These are phyloP conservation scores for Enteromius viviparus DNA, from an alignment of 2,797 vertebrate genomes.

Conservation along the genomic window DNA sequence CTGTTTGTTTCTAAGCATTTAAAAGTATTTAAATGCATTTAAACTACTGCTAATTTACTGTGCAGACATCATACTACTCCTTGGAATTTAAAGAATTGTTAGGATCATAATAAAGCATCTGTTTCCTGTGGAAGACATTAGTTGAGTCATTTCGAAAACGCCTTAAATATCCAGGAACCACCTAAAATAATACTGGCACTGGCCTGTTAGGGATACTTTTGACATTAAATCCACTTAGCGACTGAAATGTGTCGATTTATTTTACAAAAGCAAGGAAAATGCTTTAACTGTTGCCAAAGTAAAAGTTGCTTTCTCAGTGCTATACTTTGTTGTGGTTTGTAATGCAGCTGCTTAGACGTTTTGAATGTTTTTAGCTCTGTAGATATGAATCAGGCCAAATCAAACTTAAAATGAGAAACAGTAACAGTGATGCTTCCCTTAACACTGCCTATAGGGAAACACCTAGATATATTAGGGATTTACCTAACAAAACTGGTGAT, in stretches of 20 bases:
- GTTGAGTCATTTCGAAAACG: conserved; percentile 7
- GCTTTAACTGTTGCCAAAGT: not conserved
- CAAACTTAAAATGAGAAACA: not conserved
- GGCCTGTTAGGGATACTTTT: not conserved
- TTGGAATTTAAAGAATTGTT: not conserved
- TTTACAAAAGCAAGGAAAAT: not conserved
- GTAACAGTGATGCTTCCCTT: not conserved
- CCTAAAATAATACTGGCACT: not conserved
- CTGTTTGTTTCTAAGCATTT: not conserved
- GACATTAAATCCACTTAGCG: not conserved
- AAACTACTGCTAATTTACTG: not conserved
- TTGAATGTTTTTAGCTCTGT: not conserved
- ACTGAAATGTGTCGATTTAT: not conserved
- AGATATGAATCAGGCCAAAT: not conserved
- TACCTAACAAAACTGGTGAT: not conserved
- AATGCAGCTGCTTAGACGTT: not conserved
- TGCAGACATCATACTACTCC: not conserved
- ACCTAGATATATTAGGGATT: conserved; percentile 1
- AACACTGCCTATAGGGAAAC: not conserved
- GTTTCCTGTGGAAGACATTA: not conserved
- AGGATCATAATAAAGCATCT: not conserved
- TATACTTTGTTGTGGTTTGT: not conserved
- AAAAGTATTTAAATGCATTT: not conserved
- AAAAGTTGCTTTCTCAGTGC: not conserved
- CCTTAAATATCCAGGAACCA: not conserved